Conservation (phyloP, 2,888 invertebrate species). For the Pyralis farinalis region DNA sequence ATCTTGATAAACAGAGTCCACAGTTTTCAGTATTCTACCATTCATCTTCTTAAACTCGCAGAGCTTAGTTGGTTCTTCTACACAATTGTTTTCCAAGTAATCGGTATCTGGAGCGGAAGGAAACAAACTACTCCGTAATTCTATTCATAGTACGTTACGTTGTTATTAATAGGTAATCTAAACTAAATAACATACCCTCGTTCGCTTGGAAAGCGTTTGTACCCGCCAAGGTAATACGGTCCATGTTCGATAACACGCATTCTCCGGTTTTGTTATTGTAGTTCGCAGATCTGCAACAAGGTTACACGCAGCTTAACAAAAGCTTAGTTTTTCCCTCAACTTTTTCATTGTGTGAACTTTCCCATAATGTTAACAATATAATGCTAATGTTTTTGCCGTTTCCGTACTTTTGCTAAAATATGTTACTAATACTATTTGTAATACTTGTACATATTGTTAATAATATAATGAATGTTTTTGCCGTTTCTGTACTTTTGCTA, state of each 20-base stretch:
- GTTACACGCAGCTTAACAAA: slow-evolving; percentile 51
- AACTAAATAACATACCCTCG: slow-evolving; percentile 63
- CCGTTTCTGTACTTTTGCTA: not conserved
- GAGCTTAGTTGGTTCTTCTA: slow-evolving; percentile 95
- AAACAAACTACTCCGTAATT: not conserved
- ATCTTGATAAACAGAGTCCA: slow-evolving; percentile 95
- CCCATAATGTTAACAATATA: slow-evolving; percentile 45
- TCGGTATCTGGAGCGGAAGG: slow-evolving; percentile 77
- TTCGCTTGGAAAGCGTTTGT: slow-evolving; percentile 87
- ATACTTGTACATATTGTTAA: slow-evolving; percentile 23
- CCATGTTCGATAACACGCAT: slow-evolving; percentile 95
- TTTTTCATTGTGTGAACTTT: slow-evolving; percentile 65
- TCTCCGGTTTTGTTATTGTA: slow-evolving; percentile 92
- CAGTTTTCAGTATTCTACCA: slow-evolving; percentile 94
- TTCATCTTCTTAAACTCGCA: slow-evolving; percentile 96
- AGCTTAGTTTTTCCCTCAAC: slow-evolving; percentile 38
- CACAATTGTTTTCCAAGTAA: slow-evolving; percentile 96
- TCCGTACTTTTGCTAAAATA: not conserved
- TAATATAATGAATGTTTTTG: slow-evolving; percentile 11
- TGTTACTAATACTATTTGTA: slow-evolving; percentile 1
- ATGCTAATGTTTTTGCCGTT: slow-evolving; percentile 3
- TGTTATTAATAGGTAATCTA: not conserved
- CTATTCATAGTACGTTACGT: not conserved
- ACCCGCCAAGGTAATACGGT: slow-evolving; percentile 92
- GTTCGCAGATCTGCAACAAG: slow-evolving; percentile 91